phyloP scores from a whole-genome alignment of 2,113 vertebrate species.

The Microtus montanus region DNA sequence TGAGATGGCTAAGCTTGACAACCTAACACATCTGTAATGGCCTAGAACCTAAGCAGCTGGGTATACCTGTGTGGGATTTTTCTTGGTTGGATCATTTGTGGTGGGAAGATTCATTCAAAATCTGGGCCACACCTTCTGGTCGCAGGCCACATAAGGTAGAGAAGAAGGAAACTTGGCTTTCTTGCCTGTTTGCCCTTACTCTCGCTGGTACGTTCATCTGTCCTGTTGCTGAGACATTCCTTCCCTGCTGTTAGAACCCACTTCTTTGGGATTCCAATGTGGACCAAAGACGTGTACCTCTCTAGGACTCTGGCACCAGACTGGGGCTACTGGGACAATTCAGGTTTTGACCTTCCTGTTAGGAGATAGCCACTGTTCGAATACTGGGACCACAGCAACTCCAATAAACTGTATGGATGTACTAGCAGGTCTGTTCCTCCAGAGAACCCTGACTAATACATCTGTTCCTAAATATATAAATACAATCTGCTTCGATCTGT shows the following conservation, averaged over 20 bases:
- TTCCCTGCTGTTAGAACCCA: not conserved
- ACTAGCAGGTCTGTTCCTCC: not conserved
- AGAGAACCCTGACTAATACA: not conserved
- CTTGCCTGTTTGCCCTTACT: not conserved
- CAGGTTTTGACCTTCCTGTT: not conserved
- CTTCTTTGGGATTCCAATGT: not conserved
- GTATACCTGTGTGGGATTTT: not conserved
- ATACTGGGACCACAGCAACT: not conserved
- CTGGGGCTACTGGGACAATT: not conserved
- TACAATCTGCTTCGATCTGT: not conserved
- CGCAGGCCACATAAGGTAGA: not conserved
- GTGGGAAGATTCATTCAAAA: not conserved
- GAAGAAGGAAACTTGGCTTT: not conserved
- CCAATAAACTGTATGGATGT: not conserved
- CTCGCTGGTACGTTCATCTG: not conserved
- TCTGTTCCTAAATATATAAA: not conserved
- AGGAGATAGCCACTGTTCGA: not conserved
- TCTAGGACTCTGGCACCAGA: not conserved
- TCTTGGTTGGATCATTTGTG: not conserved
- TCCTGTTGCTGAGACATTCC: not conserved
- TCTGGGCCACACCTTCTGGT: not conserved
- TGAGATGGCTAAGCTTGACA: not conserved
- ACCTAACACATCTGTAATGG: not conserved
- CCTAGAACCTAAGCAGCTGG: not conserved
- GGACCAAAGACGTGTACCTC: not conserved